These are phyloP conservation scores for Leptoteleia sp. DNA, from an alignment of 1,140 invertebrate genomes.

Conservation along the genomic window DNA sequence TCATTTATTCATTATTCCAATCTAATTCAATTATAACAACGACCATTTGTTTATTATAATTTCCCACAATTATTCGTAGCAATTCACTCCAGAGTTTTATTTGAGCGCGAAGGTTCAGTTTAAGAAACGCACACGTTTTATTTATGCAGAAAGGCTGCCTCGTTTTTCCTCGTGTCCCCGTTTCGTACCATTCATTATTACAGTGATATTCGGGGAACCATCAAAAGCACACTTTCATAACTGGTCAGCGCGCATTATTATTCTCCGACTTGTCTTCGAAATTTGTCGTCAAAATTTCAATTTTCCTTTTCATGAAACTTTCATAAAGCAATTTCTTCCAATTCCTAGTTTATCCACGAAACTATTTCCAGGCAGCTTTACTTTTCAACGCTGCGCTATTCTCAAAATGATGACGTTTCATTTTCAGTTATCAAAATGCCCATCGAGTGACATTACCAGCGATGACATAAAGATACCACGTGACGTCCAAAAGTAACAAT, in stretches of 20 bases:
- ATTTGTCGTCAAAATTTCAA: neutral
- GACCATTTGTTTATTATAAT: too few relatives aligned
- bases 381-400: too few relatives aligned
- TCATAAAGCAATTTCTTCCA: neutral
- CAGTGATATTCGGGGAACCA: constrained; percentile 43
- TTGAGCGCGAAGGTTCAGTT: constrained; percentile 11
- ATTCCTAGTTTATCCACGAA: neutral
- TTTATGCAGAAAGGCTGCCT: constrained; percentile 55
- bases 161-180: constrained; percentile 53
- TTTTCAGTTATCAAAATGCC: neutral
- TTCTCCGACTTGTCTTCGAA: constrained; percentile 5
- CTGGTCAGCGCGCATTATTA: constrained; percentile 20
- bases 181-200: constrained; percentile 50
- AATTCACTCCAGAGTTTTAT: too few relatives aligned
- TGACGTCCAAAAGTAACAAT: too few relatives aligned
- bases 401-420: too few relatives aligned
- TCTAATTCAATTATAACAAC: too few relatives aligned
- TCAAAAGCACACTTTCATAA: constrained; percentile 56
- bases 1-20: too few relatives aligned
- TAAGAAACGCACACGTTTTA: constrained; percentile 30
- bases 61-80: too few relatives aligned
- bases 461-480: too few relatives aligned
- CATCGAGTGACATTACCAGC: too few relatives aligned
- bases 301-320: constrained; percentile 15
- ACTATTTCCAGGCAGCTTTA: too few relatives aligned